Percentiles rank a stretch among this genome's conserved stretches.
Evolutionary conservation across 2,113 vertebrate species (phyloP).

Genomic region (Glareola pratincola): DNA sequence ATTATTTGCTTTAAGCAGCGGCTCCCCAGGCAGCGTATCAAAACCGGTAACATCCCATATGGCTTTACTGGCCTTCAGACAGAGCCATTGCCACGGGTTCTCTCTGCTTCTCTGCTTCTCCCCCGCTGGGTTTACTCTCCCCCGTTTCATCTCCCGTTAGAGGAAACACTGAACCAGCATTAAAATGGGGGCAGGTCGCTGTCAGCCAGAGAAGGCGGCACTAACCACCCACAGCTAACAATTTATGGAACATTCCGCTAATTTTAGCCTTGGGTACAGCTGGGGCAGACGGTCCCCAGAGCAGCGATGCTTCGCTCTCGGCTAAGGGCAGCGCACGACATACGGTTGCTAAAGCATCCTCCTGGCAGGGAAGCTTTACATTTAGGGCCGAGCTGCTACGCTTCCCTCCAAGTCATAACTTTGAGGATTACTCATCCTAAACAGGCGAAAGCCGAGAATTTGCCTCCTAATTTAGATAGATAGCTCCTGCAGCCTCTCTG

Average conservation of each 20-base stretch:
- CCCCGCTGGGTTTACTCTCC: not conserved
- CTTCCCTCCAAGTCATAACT: constrained; percentile 26
- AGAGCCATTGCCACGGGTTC: not conserved
- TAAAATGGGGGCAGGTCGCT: not conserved
- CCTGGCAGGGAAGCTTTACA: constrained; percentile 17
- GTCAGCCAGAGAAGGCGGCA: not conserved
- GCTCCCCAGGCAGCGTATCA: not conserved
- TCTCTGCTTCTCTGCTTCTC: not conserved
- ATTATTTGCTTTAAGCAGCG: not conserved
- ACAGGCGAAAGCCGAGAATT: not conserved
- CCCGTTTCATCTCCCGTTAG: not conserved
- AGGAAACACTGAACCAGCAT: not conserved
- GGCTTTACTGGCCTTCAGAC: not conserved
- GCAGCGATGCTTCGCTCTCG: not conserved
- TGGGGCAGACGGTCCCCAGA: not conserved
- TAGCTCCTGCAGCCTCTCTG: constrained; percentile 16
- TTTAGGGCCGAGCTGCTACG: constrained; percentile 14
- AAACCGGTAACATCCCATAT: not conserved
- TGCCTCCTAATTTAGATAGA: not conserved
- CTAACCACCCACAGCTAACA: not conserved
- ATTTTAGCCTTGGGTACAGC: not conserved
- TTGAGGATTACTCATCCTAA: constrained; percentile 55
- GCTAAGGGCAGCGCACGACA: not conserved
- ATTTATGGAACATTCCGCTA: not conserved
- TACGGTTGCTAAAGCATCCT: constrained; percentile 29